Evolutionary conservation across 2,113 vertebrate species (phyloP), one percentile per base, ranked within the genome.

Genomic region (Pao palembangensis): DNA sequence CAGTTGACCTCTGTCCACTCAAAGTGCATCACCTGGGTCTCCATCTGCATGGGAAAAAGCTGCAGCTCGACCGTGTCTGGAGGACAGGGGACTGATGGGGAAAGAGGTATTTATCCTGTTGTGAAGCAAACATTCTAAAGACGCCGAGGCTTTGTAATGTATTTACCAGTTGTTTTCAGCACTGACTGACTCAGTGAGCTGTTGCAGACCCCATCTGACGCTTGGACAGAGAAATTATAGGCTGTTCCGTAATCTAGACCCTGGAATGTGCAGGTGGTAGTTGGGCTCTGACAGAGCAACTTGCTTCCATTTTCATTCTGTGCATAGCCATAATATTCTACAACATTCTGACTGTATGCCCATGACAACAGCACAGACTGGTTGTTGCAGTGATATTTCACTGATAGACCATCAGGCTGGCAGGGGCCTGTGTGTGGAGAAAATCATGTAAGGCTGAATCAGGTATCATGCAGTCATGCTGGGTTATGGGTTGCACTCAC

Each of bases 141-240:
- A 3, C 1, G 16, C 13, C 28, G 6, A 49, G 20, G 18, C 2
- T 49, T 17, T 53, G 4, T 5, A 15, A 18, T 53, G 4, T 13
- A 17, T 25, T 2, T 89, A 93, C 92, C 90, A 87, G 82, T 86
- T 68, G 80, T 80, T 10, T 16, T 55, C 34, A 54, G 57, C 49
- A 84, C 46, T 0, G 80, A 59, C 8, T 79, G 62, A 61, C 88
- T 89, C 57, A 74, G 68, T 56, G 90, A 88, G 72, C 89, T 89
- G 85, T 90, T 92, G 76, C 91, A 91, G 4, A 21, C 60, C 25
- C 80, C 77, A 11, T 88, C 80, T 2, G 82, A 89, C 7, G 83
- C 89, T 78, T 78, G 80, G 15, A 93, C 88, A 3, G 87, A 82
- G 75, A 92, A 89, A 65, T 86, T 88, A 67, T 93, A 92, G 14